phyloP scores from a whole-genome alignment of 1,140 invertebrate genomes.

The Sesamia nonagrioides region DNA sequence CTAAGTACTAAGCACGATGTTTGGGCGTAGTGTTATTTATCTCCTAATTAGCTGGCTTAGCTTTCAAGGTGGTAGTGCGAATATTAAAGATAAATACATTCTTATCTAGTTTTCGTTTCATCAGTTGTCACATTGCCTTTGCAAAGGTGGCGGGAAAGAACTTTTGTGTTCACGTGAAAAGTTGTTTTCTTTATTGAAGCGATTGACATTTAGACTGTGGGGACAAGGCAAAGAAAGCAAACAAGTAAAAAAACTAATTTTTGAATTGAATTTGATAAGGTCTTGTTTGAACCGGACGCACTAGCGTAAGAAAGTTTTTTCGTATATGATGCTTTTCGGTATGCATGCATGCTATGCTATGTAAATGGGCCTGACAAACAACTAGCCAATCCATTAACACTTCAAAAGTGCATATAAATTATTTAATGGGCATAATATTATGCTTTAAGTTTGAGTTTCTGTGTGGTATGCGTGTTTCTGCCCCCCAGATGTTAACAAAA shows the following conservation, averaged over 20 bases:
- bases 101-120: not conserved
- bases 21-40: slow-evolving; percentile 44
- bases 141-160: not conserved
- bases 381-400: too few species aligned
- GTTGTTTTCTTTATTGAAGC: not conserved
- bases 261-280: too few species aligned
- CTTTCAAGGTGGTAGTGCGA: slow-evolving; percentile 9
- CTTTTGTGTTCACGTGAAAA: not conserved
- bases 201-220: not conserved
- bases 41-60: slow-evolving; percentile 38
- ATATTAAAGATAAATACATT: not conserved
- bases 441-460: too few species aligned
- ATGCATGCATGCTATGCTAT: too few species aligned
- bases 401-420: too few species aligned
- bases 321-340: too few species aligned
- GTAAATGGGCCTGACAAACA: too few species aligned
- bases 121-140: slow-evolving; percentile 1
- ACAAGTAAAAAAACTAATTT: not conserved
- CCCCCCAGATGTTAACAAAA: too few species aligned
- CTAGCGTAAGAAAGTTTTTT: too few species aligned
- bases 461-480: too few species aligned
- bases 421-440: too few species aligned
- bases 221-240: not conserved
- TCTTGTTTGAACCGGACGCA: too few species aligned
- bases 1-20: slow-evolving; percentile 51